Conservation (phyloP, 2,888 invertebrate genomes). For the Latheticus oryzae region DNA sequence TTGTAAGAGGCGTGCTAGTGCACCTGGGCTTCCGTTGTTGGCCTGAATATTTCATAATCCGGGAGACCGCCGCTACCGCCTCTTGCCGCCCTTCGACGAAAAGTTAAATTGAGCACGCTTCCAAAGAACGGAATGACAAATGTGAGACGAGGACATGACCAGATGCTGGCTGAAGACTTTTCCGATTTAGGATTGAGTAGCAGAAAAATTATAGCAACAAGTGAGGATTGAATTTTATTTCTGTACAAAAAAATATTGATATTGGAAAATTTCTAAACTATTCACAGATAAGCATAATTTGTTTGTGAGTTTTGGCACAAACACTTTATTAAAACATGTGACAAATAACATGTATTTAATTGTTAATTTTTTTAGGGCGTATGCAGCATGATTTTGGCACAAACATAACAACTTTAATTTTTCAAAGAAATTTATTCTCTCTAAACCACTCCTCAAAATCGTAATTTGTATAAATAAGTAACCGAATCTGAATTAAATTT, state of each 20-base stretch:
- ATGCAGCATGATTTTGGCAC: too few relatives aligned
- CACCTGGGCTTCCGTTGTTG: slow-evolving; percentile 59
- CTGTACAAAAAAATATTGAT: too few relatives aligned
- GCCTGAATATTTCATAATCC: slow-evolving; percentile 56
- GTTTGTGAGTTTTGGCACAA: slow-evolving; percentile 11
- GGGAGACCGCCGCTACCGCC: slow-evolving; percentile 34
- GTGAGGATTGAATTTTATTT: too few relatives aligned
- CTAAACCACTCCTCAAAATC: too few relatives aligned
- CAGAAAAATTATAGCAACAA: background rate
- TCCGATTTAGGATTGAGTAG: slow-evolving; percentile 4
- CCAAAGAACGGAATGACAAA: slow-evolving; percentile 36
- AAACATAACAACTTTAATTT: too few relatives aligned
- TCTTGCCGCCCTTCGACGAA: slow-evolving; percentile 33
- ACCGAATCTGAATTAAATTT: too few relatives aligned
- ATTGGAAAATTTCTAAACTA: too few relatives aligned
- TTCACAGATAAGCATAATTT: too few relatives aligned
- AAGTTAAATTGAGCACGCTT: slow-evolving; percentile 40
- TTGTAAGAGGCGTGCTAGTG: slow-evolving; percentile 59
- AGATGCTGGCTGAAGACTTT: slow-evolving; percentile 1
- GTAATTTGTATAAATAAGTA: too few relatives aligned
- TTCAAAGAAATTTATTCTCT: too few relatives aligned
- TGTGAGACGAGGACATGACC: slow-evolving; percentile 24
- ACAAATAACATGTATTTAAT: too few relatives aligned
- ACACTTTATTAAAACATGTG: slow-evolving; percentile 12
- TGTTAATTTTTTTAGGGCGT: too few relatives aligned